These are phyloP conservation scores for Dipus sagitta DNA, from an alignment of 2,797 vertebrate genomes.

Conservation along the genomic window DNA sequence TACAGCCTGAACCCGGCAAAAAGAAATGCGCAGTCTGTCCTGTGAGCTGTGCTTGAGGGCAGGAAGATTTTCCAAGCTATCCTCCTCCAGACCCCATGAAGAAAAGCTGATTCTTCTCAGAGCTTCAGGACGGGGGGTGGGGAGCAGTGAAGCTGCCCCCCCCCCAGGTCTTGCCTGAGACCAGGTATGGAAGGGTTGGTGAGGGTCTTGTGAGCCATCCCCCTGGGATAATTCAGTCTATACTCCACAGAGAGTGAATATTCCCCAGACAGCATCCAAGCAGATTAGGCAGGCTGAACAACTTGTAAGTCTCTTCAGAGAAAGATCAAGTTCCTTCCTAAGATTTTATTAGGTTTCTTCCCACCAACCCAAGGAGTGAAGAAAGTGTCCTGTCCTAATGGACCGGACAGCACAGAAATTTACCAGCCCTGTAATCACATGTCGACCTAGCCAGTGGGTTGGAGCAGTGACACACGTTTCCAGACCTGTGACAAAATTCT, in stretches of 20 bases:
- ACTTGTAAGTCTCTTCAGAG: constrained; percentile 81
- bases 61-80: background rate
- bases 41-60: background rate
- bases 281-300: constrained; percentile 80
- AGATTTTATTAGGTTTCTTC: constrained; percentile 76
- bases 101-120: background rate
- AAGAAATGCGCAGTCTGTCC: background rate
- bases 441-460: background rate
- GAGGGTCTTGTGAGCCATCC: constrained; percentile 74
- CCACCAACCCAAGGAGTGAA: constrained; percentile 33
- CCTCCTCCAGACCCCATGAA: background rate
- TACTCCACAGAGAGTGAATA: constrained; percentile 82
- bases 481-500: background rate
- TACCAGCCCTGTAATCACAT: background rate
- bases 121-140: background rate
- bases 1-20: background rate
- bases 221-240: constrained; percentile 85
- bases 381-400: constrained; percentile 9
- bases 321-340: constrained; percentile 78
- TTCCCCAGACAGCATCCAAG: constrained; percentile 84
- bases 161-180: background rate
- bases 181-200: background rate
- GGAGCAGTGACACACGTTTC: background rate
- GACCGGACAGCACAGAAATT: background rate
- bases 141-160: background rate